A percentile compares a stretch with the other conserved stretches of the same genome.
Conservation (phyloP, 2,113 vertebrate species). For the Cichladusa arquata region DNA sequence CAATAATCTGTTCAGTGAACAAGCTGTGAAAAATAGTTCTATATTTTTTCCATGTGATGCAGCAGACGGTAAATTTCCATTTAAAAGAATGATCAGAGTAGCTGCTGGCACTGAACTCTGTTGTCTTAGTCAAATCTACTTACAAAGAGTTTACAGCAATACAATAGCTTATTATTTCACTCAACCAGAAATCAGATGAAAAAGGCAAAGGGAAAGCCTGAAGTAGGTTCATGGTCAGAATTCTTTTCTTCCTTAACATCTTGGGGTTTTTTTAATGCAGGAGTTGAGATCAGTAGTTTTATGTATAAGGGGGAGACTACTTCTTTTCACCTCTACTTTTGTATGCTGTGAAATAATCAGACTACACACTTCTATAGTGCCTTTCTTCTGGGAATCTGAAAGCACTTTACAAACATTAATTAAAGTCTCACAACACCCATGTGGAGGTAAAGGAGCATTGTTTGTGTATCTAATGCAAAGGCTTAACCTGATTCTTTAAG, state of each 20-base stretch:
- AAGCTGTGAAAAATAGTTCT: conserved; percentile 87
- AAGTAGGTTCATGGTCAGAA: conserved; percentile 66
- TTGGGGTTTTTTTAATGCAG: conserved; percentile 26
- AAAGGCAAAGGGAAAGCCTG: conserved; percentile 58
- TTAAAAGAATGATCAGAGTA: conserved; percentile 83
- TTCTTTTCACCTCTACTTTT: conserved; percentile 64
- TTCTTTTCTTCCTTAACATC: conserved; percentile 53
- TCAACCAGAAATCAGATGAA: conserved; percentile 72
- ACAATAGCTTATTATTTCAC: conserved; percentile 79
- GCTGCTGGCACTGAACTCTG: conserved; percentile 78
- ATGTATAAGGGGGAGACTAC: conserved; percentile 30
- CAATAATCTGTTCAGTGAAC: conserved; percentile 86
- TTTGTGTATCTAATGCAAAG: conserved; percentile 35
- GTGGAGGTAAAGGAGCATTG: conserved; percentile 40
- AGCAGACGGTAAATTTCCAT: conserved; percentile 86
- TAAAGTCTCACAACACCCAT: conserved; percentile 46
- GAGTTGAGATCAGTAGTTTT: conserved; percentile 59
- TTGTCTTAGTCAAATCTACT: conserved; percentile 79
- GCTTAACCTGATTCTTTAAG: conserved; percentile 48
- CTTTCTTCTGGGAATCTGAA: conserved; percentile 58
- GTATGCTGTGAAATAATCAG: conserved; percentile 48
- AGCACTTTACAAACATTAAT: conserved; percentile 66
- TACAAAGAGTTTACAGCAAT: conserved; percentile 80
- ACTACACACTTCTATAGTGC: conserved; percentile 45
- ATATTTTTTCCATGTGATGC: conserved; percentile 80